Evolutionary conservation across 2,888 invertebrate species (phyloP).

Genomic region (Villa cingulata): DNA sequence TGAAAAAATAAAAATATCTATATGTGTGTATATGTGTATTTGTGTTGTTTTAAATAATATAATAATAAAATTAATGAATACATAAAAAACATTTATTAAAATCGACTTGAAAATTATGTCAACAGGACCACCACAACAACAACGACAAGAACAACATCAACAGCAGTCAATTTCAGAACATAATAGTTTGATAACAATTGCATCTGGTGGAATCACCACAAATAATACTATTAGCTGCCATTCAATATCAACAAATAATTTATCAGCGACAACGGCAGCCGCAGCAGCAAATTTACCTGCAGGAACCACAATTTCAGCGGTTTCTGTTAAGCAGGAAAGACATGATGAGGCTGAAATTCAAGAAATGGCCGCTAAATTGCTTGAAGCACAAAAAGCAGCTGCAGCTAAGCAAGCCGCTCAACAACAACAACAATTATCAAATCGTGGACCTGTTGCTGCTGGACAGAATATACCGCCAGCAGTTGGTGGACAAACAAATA

Average conservation of each 20-base stretch:
- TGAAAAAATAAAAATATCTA: too few species aligned
- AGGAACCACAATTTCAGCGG: constrained; percentile 5
- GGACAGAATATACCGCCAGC: background rate
- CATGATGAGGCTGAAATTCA: constrained; percentile 74
- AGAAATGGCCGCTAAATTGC: constrained; percentile 75
- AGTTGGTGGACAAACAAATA: constrained; percentile 39
- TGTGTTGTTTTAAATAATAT: too few species aligned
- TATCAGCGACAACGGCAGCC: background rate
- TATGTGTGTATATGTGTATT: too few species aligned
- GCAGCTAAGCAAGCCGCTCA: constrained; percentile 27
- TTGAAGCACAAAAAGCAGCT: constrained; percentile 64
- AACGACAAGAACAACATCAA: background rate
- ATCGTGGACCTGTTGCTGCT: background rate
- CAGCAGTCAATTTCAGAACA: too few species aligned
- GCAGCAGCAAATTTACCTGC: background rate
- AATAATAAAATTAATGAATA: too few species aligned
- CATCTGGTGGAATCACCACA: background rate
- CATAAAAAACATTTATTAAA: too few species aligned
- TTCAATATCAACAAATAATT: background rate
- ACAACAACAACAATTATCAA: constrained; percentile 9
- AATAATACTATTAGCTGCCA: too few species aligned
- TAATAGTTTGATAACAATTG: background rate
- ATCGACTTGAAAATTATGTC: background rate
- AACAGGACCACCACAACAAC: background rate
- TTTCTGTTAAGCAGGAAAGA: constrained; percentile 32